A percentile compares a stretch with the other conserved stretches of the same genome.
These are phyloP conservation scores for Cordilura impudica DNA, from an alignment of 2,888 invertebrate species.

Conservation along the genomic window DNA sequence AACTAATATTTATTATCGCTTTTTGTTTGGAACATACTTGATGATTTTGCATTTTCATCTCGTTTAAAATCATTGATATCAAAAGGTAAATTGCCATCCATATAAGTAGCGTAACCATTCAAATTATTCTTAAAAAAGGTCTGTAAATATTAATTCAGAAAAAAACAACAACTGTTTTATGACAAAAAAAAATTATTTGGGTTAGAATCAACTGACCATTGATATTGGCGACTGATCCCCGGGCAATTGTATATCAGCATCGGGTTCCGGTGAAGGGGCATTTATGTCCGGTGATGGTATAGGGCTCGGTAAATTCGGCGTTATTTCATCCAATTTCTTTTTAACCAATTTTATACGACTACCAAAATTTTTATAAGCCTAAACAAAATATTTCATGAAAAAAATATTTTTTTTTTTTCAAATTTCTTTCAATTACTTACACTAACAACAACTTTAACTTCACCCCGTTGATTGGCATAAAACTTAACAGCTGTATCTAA, in stretches of 20 bases:
- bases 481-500: conserved; percentile 90
- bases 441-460: conserved; percentile 96
- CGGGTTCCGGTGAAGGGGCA: conserved; percentile 89
- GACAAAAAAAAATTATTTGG: too few relatives aligned
- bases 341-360: conserved; percentile 91
- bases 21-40: conserved; percentile 54
- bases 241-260: conserved; percentile 88
- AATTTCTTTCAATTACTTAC: conserved; percentile 81
- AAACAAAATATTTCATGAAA: conserved; percentile 11
- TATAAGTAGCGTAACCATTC: conserved; percentile 83
- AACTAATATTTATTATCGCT: neutral
- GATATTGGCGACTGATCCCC: conserved; percentile 77
- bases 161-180: neutral
- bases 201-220: conserved; percentile 64
- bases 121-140: conserved; percentile 73
- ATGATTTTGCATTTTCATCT: conserved; percentile 66
- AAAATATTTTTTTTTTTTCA: neutral
- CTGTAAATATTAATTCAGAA: conserved; percentile 66
- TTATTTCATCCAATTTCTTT: conserved; percentile 89
- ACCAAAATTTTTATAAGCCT: conserved; percentile 97
- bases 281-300: conserved; percentile 81
- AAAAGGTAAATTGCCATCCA: conserved; percentile 82
- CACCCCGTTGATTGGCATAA: conserved; percentile 92
- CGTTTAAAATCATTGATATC: conserved; percentile 78
- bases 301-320: conserved; percentile 84